Conservation (phyloP, 2,888 invertebrate genomes). For the Drosophila imparisetae region DNA sequence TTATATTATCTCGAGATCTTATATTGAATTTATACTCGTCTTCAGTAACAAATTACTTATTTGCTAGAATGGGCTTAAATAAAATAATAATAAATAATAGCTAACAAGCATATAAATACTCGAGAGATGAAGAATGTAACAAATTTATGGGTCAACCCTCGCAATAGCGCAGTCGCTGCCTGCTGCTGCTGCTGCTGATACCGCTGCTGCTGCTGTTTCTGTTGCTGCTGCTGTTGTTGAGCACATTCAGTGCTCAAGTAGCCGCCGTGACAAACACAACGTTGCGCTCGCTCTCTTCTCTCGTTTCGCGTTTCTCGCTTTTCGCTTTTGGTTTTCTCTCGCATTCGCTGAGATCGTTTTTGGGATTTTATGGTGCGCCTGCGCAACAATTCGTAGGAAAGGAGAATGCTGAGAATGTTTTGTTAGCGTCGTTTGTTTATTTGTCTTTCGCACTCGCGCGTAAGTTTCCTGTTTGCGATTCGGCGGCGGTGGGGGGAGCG, state of each 20-base stretch:
- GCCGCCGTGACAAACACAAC: constrained; percentile 41
- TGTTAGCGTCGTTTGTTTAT: constrained; percentile 48
- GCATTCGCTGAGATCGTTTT: constrained; percentile 21
- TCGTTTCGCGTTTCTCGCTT: background rate
- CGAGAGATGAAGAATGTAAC: background rate
- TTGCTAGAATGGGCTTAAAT: background rate
- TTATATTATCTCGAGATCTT: background rate
- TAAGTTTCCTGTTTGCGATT: constrained; percentile 63
- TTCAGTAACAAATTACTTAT: background rate
- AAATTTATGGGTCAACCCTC: constrained; percentile 12
- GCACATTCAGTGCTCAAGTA: constrained; percentile 46
- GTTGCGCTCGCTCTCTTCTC: constrained; percentile 20
- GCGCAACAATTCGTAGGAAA: constrained; percentile 37
- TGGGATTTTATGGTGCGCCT: constrained; percentile 43
- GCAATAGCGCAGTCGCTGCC: constrained; percentile 10
- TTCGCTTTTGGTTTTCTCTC: background rate
- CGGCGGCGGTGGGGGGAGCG: constrained; percentile 29
- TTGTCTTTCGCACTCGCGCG: constrained; percentile 55
- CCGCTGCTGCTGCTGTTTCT: background rate
- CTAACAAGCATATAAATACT: background rate
- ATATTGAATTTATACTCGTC: background rate
- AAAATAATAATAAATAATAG: background rate
- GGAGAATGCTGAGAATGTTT: constrained; percentile 32
- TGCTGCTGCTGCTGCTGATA: background rate
- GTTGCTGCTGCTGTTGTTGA: constrained; percentile 10